Evolutionary conservation across 2,113 vertebrate genomes (phyloP).

Genomic region (Bucco capensis): DNA sequence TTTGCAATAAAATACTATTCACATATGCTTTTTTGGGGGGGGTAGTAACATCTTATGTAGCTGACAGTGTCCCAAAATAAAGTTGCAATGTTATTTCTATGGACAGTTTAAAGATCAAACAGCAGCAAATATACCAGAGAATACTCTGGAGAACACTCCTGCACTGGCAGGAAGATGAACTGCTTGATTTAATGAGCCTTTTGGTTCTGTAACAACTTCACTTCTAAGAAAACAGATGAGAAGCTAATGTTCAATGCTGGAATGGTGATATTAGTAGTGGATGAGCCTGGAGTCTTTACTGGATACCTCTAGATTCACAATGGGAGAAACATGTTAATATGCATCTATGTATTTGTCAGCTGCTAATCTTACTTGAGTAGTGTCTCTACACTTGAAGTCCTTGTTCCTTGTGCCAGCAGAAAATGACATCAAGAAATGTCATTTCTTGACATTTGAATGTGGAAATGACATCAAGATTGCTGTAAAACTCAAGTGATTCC

Average conservation of each 20-base stretch:
- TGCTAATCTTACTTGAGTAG: neutral
- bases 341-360: neutral
- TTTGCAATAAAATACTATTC: neutral
- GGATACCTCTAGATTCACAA: neutral
- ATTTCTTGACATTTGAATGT: too few relatives aligned
- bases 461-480: neutral
- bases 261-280: neutral
- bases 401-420: neutral
- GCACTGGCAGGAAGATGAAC: neutral
- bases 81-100: neutral
- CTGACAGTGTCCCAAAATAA: neutral
- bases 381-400: neutral
- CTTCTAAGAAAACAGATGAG: neutral
- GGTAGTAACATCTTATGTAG: neutral
- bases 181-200: neutral
- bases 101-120: neutral
- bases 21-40: neutral
- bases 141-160: neutral
- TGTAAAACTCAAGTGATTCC: neutral
- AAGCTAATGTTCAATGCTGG: neutral
- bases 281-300: neutral
- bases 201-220: neutral
- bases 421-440: too few relatives aligned
- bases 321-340: too few relatives aligned
- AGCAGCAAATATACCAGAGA: neutral